phyloP scores from a whole-genome alignment of 2,113 vertebrate genomes.

The Stigmatopora nigra region DNA sequence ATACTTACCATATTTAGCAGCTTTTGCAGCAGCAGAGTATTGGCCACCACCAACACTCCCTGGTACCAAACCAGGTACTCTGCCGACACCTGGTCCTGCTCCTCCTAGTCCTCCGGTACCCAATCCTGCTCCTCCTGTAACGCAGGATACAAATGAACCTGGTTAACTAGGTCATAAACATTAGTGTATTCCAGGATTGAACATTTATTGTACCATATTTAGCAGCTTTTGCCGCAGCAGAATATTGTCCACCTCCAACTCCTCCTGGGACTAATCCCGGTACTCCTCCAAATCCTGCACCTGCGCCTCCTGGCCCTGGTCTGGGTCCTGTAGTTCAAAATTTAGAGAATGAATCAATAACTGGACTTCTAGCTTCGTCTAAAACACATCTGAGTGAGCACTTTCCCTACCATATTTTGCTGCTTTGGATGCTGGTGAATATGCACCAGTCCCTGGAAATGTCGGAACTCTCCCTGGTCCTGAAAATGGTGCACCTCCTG shows the following conservation, averaged over 20 bases:
- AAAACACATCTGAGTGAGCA: background rate
- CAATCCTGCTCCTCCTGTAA: background rate
- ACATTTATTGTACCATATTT: slow-evolving; percentile 39
- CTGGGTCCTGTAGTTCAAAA: background rate
- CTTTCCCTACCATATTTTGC: slow-evolving; percentile 46
- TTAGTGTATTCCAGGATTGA: background rate
- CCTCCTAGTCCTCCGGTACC: slow-evolving; percentile 8
- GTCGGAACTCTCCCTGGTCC: slow-evolving; percentile 27
- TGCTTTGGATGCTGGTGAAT: slow-evolving; percentile 46
- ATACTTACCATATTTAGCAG: slow-evolving; percentile 49
- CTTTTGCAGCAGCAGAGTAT: slow-evolving; percentile 49
- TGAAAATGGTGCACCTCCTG: slow-evolving; percentile 6
- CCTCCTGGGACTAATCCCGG: slow-evolving; percentile 16
- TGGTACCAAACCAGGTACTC: slow-evolving; percentile 8
- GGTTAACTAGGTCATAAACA: background rate
- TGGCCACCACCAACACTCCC: slow-evolving; percentile 33
- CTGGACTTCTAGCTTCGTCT: background rate
- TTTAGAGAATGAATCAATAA: too few relatives aligned
- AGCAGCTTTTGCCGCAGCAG: slow-evolving; percentile 48
- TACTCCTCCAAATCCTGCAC: slow-evolving; percentile 3
- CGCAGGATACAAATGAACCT: background rate
- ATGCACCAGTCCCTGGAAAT: slow-evolving; percentile 23
- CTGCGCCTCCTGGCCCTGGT: too few relatives aligned
- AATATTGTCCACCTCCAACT: slow-evolving; percentile 31
- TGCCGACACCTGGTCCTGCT: slow-evolving; percentile 11